Evolutionary conservation across 2,113 vertebrate genomes (phyloP), one percentile per base, ranked within the genome.

Genomic region (Pandion haliaetus): DNA sequence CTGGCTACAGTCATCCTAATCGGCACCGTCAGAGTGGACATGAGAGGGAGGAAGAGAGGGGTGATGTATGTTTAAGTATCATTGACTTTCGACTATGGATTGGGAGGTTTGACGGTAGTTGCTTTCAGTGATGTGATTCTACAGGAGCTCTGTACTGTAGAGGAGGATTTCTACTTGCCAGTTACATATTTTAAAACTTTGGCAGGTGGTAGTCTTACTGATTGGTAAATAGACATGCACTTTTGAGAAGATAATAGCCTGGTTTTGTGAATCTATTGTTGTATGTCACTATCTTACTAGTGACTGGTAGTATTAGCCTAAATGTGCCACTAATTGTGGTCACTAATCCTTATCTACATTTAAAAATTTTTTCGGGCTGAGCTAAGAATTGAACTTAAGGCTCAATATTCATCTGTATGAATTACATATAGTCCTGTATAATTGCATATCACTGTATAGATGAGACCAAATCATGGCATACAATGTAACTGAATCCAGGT

Each of bases 1-100:
- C 98, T 45, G 99, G 98, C 69, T 99, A 99, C 97, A 99, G 98
- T 97, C 98, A 99, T 82, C 99, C 99, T 32, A 98, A 98, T 87
- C 98, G 99, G 21, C 98, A 99, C 89, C 98, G 98, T 93, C 98
- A 98, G 50, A 98, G 98, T 72, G 98, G 98, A 82, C 98, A 99
- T 31, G 99, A 99, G 92, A 98, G 99, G 94, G 99, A 99, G 81
- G 99, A 99, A 90, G 99, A 99, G 94, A 98, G 99, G 96, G 99
- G 98, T 97, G 99, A 99, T 91, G 99, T 99, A 99, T 94, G 97
- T 98, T 97, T 90, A 73, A 90, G 66, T 52, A 20, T 55, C 25
- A 15, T 70, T 83, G 50, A 47, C 47, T 82, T 83, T 40, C 36
- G 71, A 84, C 24, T 82, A 16, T 25, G 23, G 26, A 38, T n/a